phyloP scores from a whole-genome alignment of 2,888 invertebrate genomes.

The Watsonalla cultraria region DNA sequence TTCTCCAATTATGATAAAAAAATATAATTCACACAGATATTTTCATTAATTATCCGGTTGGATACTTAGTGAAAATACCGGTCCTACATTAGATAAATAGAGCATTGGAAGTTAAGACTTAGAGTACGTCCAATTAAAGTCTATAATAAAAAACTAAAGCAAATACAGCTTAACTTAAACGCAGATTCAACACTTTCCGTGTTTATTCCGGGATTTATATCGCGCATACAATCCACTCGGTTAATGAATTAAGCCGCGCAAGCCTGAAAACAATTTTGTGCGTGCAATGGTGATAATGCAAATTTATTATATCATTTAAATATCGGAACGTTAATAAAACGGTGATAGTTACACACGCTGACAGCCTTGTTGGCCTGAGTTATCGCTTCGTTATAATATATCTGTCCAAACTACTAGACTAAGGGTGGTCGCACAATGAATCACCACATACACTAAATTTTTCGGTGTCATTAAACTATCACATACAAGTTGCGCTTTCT shows the following conservation, averaged over 20 bases:
- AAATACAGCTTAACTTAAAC: no score
- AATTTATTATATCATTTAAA: conserved; percentile 74
- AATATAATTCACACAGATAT: no score
- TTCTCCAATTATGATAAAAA: no score
- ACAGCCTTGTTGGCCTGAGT: conserved; percentile 11
- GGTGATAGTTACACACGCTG: conserved; percentile 33
- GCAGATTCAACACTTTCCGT: background rate
- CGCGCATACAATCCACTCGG: conserved; percentile 44
- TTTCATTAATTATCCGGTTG: no score
- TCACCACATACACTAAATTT: background rate
- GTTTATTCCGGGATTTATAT: conserved; percentile 14
- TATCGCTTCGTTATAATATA: conserved; percentile 9
- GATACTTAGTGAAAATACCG: no score
- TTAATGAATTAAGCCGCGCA: conserved; percentile 63
- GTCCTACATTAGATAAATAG: no score
- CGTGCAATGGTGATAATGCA: conserved; percentile 58
- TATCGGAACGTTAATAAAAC: conserved; percentile 57
- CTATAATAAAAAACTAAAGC: no score
- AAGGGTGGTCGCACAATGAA: background rate
- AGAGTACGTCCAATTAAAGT: no score
- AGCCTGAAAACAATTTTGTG: conserved; percentile 65
- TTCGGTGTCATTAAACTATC: background rate
- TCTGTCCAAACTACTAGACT: background rate
- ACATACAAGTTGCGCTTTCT: no score
- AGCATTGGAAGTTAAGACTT: no score